phyloP scores from a whole-genome alignment of 2,113 vertebrate species.

The Oostethus manadensis region DNA sequence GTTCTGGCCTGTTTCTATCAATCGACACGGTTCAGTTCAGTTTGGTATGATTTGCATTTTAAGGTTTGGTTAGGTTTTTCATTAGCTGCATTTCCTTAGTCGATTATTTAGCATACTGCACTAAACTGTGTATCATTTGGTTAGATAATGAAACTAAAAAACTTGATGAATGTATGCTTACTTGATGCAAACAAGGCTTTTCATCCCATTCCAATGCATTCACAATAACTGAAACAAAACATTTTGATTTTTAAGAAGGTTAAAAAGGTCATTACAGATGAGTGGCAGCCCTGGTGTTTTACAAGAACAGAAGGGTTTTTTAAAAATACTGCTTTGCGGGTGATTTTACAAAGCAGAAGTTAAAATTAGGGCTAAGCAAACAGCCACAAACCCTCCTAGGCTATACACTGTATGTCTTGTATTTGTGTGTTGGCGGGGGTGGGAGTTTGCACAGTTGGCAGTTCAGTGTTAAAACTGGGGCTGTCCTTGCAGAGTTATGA shows the following conservation, averaged over 20 bases:
- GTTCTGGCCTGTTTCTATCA: too few species aligned
- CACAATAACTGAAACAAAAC: not conserved
- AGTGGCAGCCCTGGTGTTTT: constrained; percentile 25
- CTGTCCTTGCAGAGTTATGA: constrained; percentile 58
- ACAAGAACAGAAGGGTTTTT: constrained; percentile 47
- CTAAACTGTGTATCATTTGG: too few species aligned
- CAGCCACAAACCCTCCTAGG: constrained; percentile 33
- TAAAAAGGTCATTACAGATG: not conserved
- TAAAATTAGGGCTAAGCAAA: constrained; percentile 50
- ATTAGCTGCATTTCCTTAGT: too few species aligned
- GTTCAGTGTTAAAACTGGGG: constrained; percentile 45
- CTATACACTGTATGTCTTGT: constrained; percentile 41
- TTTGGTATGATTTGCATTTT: too few species aligned
- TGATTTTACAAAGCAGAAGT: constrained; percentile 34
- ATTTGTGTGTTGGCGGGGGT: constrained; percentile 27
- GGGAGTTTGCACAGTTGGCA: constrained; percentile 58
- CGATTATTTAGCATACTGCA: too few species aligned
- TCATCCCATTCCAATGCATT: not conserved
- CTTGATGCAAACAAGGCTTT: not conserved
- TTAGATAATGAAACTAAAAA: too few species aligned
- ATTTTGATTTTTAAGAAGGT: not conserved
- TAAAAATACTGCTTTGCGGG: constrained; percentile 39
- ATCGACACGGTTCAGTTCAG: too few species aligned
- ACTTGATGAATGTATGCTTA: not conserved
- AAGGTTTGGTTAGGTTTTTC: too few species aligned